Evolutionary conservation across 2,113 vertebrate species (phyloP), one percentile per base, ranked within the genome.

Genomic region (Prionailurus bengalensis): DNA sequence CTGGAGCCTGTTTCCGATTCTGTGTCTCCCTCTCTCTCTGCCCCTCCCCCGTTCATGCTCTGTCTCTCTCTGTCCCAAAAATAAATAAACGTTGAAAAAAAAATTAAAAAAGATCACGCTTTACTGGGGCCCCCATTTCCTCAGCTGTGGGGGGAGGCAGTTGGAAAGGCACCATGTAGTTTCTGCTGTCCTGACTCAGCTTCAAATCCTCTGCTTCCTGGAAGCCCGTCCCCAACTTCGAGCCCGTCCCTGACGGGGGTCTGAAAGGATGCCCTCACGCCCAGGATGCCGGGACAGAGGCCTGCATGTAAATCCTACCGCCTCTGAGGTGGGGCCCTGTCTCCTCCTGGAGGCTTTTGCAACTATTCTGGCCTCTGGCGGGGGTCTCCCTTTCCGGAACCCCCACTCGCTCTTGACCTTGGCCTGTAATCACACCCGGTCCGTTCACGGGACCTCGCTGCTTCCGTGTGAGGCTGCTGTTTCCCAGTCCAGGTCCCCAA

Each of bases 111-210:
- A 8, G 8, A 1, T 1, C 36, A 6, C 0, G 0, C 27, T 31
- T 15, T 11, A 3, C 55, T 4, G n/a, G 82, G n/a, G 4, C 23
- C 42, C 15, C 83, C 4, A 1, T 1, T 13, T 55, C 82, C 68
- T 42, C 42, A 5, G 48, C 15, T 15, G n/a, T 25, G 7, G n/a
- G 4, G 4, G 45, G 23, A 42, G 74, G 53, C 2, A 0, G 11
- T 1, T 1, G 53, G 36, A 36, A 42, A 42, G 84, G 17, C 7
- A 1, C 1, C 0, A 0, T 0, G 58, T 5, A 21, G n/a, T 15
- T 51, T 36, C 61, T 48, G 45, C 7, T 0, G 39, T 53, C 29
- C 27, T 53, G 13, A 16, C 39, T 3, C 2, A 5, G 78, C 39
- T 29, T 48, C 27, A 1, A 16, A 3, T 4, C 13, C 81, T 11